phyloP scores from a whole-genome alignment of 2,888 invertebrate genomes.

The Mellilla xanthometata region DNA sequence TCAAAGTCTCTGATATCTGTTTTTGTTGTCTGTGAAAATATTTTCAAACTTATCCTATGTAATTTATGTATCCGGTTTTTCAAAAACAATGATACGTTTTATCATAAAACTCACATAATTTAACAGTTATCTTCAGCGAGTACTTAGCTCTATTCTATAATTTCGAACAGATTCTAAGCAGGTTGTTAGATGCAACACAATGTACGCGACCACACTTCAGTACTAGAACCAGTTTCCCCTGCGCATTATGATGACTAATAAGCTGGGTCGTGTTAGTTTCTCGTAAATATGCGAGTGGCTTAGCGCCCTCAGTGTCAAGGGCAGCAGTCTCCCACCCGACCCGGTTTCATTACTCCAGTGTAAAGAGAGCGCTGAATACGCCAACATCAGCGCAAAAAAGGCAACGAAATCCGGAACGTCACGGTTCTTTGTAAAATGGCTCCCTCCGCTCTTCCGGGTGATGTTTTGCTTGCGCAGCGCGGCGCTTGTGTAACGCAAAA shows the following conservation, averaged over 20 bases:
- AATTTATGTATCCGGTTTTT: no score
- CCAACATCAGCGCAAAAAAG: slow-evolving; percentile 25
- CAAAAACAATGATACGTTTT: no score
- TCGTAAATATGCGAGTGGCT: slow-evolving; percentile 50
- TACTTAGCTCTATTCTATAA: no score
- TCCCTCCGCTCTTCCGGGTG: slow-evolving; percentile 40
- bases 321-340: slow-evolving; percentile 47
- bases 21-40: no score
- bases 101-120: no score
- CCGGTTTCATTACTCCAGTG: slow-evolving; percentile 37
- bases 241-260: slow-evolving; percentile 23
- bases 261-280: slow-evolving; percentile 43
- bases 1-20: no score
- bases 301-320: slow-evolving; percentile 66
- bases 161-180: neutral
- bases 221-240: slow-evolving; percentile 14
- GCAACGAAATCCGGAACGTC: slow-evolving; percentile 30
- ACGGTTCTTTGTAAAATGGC: slow-evolving; percentile 38
- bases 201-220: neutral
- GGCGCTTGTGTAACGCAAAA: slow-evolving; percentile 40
- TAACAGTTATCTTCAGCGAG: no score
- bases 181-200: slow-evolving; percentile 1
- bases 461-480: slow-evolving; percentile 41
- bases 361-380: slow-evolving; percentile 42
- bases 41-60: no score